Conservation (phyloP, 2,113 vertebrate genomes). For the rat (Rattus norvegicus) region GRCr8 NC_086020.1:43632501-43633000, state of each 20-base stretch:
- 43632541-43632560: background rate
- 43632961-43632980: background rate
- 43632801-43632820: background rate
- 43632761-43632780: background rate
- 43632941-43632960: background rate
- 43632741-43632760: background rate
- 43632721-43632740: background rate
- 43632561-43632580: background rate
- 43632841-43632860: background rate
- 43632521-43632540: background rate
- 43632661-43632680: background rate
- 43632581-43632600: background rate
- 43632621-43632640: background rate
- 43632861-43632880: background rate
- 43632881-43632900: too few species aligned
- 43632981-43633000: background rate
- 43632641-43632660: too few species aligned
- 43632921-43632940: background rate
- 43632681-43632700: background rate
- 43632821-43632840: conserved; percentile 8
- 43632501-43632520: too few species aligned
- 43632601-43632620: background rate
- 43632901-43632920: background rate
- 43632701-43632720: too few species aligned
- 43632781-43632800: background rate